Evolutionary conservation across 2,113 vertebrate species (phyloP), one percentile per base, ranked within the genome.

Genomic region (Aptenodytes forsteri): DNA sequence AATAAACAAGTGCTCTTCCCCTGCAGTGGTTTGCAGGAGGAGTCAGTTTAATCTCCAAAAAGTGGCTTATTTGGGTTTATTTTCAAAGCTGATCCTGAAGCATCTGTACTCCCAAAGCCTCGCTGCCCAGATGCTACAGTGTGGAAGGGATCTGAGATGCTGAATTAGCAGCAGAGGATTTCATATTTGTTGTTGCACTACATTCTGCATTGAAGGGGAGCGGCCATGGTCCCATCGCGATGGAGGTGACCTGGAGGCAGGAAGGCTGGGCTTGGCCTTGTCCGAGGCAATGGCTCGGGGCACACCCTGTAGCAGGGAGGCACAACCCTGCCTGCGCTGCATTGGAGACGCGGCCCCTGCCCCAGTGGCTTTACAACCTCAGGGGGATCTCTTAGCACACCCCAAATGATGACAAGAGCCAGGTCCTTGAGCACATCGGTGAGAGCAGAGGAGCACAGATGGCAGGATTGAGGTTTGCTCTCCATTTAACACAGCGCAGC

Each of bases 1-100:
- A 89, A 95, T 89, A 96, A 96, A 96, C 91, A 93, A 94, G 86
- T 32, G 83, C 65, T 94, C 65, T 91, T 83, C 76, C 83, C 84
- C 89, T 95, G 91, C 94, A 89, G 87, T 64, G 77, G 50, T 62
- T 93, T 95, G 59, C 87, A 91, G 83, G 67, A 93, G 89, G 62
- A 96, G 87, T 42, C 91, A 32, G 82, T 82, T 95, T 96, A 89
- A 82, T 85, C 84, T 72, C 71, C 36, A 16, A 76, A 89, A 94
- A 71, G 65, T 84, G 72, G 52, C 81, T 81, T 81, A 58, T 84
- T 95, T 11, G 70, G 47, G 27, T 80, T 94, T 92, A 71, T 95
- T 93, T 87, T 84, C 73, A 61, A 64, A 61, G 84, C 77, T 50
- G 77, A 88, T 81, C 69, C 72, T 52, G 65, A 87, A 34, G 55